These are phyloP conservation scores for Nothoprocta perdicaria DNA, from an alignment of 2,113 vertebrate genomes.

Conservation along the genomic window DNA sequence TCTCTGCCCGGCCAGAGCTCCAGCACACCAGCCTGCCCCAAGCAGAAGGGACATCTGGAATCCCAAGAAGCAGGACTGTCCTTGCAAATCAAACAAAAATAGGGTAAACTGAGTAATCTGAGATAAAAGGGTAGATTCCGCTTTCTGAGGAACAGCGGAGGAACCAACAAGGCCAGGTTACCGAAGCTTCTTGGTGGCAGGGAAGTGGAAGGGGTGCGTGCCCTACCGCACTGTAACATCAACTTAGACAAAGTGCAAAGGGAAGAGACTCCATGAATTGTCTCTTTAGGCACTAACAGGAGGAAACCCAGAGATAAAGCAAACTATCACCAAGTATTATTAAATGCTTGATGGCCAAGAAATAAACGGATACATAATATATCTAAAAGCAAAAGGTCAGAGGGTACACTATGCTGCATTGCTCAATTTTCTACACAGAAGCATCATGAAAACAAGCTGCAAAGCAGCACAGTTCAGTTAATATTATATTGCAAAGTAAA, in stretches of 20 bases:
- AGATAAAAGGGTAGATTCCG: neutral
- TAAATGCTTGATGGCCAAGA: neutral
- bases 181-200: neutral
- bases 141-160: neutral
- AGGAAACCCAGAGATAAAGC: neutral
- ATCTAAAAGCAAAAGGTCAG: neutral
- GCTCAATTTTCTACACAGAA: neutral
- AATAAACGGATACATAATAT: neutral
- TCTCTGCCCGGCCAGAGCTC: neutral
- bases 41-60: neutral
- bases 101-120: neutral
- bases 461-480: neutral
- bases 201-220: neutral
- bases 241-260: neutral
- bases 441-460: neutral
- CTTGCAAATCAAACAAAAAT: neutral
- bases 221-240: neutral
- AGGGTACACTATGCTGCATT: neutral
- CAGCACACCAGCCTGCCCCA: rapidly evolving
- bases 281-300: neutral
- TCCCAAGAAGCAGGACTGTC: neutral
- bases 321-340: neutral
- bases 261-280: neutral
- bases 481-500: neutral
- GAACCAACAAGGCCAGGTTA: neutral